A percentile compares a stretch with the other conserved stretches of the same genome.
Conservation (phyloP, 2,113 vertebrate genomes). For the Macaca nemestrina region DNA sequence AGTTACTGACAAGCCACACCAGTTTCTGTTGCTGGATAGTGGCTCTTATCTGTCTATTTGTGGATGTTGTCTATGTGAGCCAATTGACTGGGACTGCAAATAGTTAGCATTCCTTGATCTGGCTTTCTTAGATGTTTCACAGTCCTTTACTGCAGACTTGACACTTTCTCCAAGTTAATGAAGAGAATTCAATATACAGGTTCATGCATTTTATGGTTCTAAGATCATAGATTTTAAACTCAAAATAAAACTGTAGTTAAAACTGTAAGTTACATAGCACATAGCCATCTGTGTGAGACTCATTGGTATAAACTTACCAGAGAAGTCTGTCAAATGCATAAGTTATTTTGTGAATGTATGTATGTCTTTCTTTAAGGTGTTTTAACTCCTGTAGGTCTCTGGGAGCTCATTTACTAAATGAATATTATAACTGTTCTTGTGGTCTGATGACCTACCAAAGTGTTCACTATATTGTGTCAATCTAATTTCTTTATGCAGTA, state of each 20-base stretch:
- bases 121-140: background rate
- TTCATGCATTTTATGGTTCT: background rate
- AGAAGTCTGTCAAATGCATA: background rate
- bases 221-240: slow-evolving; percentile 30
- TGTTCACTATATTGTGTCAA: background rate
- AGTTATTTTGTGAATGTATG: background rate
- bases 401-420: background rate
- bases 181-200: slow-evolving; percentile 3
- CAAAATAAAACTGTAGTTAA: slow-evolving; percentile 39
- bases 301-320: background rate
- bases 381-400: background rate
- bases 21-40: background rate
- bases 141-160: background rate
- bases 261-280: background rate
- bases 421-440: background rate
- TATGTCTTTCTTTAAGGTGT: background rate
- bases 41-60: background rate
- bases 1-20: background rate
- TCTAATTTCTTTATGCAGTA: background rate
- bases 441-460: background rate
- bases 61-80: background rate
- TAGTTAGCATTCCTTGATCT: background rate
- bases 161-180: slow-evolving; percentile 34
- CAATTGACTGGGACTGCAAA: background rate
- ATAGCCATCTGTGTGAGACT: background rate